A percentile compares a stretch with the other conserved stretches of the same genome.
phyloP scores from a whole-genome alignment of 2,797 vertebrate genomes.

The Streptopelia turtur region DNA sequence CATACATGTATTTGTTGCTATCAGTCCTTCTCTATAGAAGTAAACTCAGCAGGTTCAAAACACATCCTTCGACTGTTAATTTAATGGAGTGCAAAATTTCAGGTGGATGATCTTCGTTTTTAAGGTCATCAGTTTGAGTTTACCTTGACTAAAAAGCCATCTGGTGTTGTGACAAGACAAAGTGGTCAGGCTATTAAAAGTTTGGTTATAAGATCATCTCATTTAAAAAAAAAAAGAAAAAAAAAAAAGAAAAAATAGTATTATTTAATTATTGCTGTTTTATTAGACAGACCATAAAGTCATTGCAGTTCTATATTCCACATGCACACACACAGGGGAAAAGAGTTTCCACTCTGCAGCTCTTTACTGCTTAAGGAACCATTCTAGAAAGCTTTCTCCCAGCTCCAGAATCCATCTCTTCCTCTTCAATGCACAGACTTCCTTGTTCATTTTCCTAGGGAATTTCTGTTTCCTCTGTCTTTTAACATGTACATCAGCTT shows the following conservation, averaged over 20 bases:
- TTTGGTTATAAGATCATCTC: not conserved
- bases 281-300: not conserved
- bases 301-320: not conserved
- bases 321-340: not conserved
- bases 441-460: not conserved
- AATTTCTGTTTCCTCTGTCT: not conserved
- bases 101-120: not conserved
- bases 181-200: not conserved
- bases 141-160: not conserved
- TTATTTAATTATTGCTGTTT: not conserved
- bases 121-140: not conserved
- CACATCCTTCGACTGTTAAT: not conserved
- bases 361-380: not conserved
- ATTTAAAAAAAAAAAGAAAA: no score
- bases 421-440: not conserved
- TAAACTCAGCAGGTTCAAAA: not conserved
- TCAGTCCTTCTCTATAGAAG: fast-evolving
- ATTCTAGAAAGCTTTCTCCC: not conserved
- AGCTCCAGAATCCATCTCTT: not conserved
- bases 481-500: not conserved
- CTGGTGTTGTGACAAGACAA: not conserved
- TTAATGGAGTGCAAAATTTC: not conserved
- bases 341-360: not conserved
- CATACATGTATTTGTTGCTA: fast-evolving
- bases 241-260: no score